Evolutionary conservation across 2,888 invertebrate species (phyloP).

Genomic region (Eupeodes luniger): DNA sequence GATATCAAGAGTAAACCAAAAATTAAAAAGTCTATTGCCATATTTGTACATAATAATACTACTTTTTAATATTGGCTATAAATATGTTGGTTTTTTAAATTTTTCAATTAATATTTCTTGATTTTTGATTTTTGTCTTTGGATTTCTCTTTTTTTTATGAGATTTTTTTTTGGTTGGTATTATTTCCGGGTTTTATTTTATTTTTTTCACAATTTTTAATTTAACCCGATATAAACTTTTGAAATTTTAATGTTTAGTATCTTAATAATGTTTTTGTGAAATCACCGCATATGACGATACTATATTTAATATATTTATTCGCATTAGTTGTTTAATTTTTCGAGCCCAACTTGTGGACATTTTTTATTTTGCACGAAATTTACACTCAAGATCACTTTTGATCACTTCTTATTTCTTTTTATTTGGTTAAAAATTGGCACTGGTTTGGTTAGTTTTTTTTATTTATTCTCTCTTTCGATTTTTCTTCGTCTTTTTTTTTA

Average conservation of each 20-base stretch:
- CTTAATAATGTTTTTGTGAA: conserved; percentile 47
- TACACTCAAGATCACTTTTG: conserved; percentile 49
- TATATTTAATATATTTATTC: conserved; percentile 36
- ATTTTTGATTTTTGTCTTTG: conserved; percentile 24
- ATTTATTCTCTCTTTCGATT: background rate
- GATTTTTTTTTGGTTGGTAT: conserved; percentile 26
- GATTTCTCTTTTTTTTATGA: conserved; percentile 20
- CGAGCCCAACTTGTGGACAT: conserved; percentile 64
- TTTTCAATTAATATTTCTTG: background rate
- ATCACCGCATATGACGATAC: conserved; percentile 49
- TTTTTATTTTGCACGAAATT: conserved; percentile 41
- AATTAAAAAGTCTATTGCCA: conserved; percentile 84
- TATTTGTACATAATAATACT: conserved; percentile 79
- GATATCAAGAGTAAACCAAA: conserved; percentile 83
- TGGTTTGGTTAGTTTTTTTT: conserved; percentile 67
- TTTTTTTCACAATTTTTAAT: conserved; percentile 50
- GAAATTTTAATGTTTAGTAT: conserved; percentile 41
- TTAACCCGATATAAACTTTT: conserved; percentile 48
- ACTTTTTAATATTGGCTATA: conserved; percentile 68
- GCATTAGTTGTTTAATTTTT: conserved; percentile 29
- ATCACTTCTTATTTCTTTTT: background rate
- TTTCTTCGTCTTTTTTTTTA: background rate
- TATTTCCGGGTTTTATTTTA: conserved; percentile 45
- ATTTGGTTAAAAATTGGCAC: conserved; percentile 68
- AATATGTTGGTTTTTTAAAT: background rate